phyloP scores from a whole-genome alignment of 2,888 invertebrate species.

The Drymonia ruficornis region DNA sequence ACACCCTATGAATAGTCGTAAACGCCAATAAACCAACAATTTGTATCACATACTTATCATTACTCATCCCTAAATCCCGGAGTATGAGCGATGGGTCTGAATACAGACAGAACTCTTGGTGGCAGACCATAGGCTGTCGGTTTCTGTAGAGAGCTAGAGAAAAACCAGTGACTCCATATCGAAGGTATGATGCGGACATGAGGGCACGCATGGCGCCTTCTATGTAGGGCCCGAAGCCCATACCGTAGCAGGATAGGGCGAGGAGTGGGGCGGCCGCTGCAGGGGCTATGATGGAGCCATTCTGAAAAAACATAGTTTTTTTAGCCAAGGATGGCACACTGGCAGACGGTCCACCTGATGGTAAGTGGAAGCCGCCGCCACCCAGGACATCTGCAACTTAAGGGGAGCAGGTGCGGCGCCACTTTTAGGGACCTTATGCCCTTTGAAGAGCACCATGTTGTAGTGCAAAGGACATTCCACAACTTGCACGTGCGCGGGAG shows the following conservation, averaged over 20 bases:
- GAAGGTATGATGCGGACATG: conserved; percentile 86
- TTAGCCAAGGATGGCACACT: too few species aligned
- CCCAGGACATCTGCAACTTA: too few species aligned
- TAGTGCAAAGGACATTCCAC: too few species aligned
- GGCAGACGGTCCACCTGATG: too few species aligned
- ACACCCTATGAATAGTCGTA: conserved; percentile 79
- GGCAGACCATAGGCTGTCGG: conserved; percentile 85
- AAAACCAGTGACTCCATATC: conserved; percentile 88
- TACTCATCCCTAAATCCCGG: conserved; percentile 86
- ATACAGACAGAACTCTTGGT: conserved; percentile 81
- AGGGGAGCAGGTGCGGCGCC: too few species aligned
- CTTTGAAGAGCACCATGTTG: too few species aligned
- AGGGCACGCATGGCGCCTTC: conserved; percentile 81
- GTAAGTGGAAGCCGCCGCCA: too few species aligned
- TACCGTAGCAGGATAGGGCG: conserved; percentile 85
- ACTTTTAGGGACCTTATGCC: too few species aligned
- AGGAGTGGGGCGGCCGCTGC: conserved; percentile 83
- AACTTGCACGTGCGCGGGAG: too few species aligned
- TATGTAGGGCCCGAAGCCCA: conserved; percentile 85
- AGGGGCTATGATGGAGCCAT: conserved; percentile 86
- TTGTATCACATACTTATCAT: conserved; percentile 80
- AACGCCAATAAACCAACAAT: conserved; percentile 83
- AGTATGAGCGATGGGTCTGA: conserved; percentile 86
- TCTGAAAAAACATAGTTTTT: conserved; percentile 68
- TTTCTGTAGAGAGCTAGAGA: conserved; percentile 85